These are phyloP conservation scores for Australoheros facetus DNA, from an alignment of 2,797 vertebrate species.

Conservation along the genomic window DNA sequence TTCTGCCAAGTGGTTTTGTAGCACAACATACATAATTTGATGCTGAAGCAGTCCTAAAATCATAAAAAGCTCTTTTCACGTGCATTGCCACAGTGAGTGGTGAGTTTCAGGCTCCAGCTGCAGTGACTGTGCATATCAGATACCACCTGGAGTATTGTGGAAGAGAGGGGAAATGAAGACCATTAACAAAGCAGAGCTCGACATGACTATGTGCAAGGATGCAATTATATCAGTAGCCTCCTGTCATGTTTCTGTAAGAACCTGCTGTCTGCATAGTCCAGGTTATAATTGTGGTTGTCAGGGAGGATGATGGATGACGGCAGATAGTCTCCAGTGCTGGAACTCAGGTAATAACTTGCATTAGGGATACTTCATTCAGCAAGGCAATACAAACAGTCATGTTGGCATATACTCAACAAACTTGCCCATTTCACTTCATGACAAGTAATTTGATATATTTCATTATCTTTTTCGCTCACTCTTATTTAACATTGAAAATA, in stretches of 20 bases:
- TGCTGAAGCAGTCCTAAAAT: background rate
- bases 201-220: slow-evolving; percentile 8
- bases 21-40: background rate
- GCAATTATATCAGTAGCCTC: slow-evolving; percentile 21
- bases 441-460: background rate
- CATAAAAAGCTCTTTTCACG: too few relatives aligned
- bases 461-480: background rate
- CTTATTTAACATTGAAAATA: background rate
- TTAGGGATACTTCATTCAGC: slow-evolving; percentile 15
- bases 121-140: background rate
- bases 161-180: background rate
- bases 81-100: background rate
- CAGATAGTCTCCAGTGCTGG: slow-evolving; percentile 16
- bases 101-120: background rate
- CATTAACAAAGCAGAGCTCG: slow-evolving; percentile 17
- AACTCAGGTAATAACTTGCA: slow-evolving; percentile 22
- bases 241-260: slow-evolving; percentile 32
- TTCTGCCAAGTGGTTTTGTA: background rate
- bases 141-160: background rate
- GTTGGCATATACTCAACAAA: slow-evolving; percentile 11
- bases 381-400: slow-evolving; percentile 19
- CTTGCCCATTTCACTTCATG: background rate
- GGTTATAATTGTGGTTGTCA: slow-evolving; percentile 51
- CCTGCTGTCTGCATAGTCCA: slow-evolving; percentile 29
- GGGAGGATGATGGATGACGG: slow-evolving; percentile 45